phyloP scores from a whole-genome alignment of 2,113 vertebrate genomes.

The Triplophysa tibetana region DNA sequence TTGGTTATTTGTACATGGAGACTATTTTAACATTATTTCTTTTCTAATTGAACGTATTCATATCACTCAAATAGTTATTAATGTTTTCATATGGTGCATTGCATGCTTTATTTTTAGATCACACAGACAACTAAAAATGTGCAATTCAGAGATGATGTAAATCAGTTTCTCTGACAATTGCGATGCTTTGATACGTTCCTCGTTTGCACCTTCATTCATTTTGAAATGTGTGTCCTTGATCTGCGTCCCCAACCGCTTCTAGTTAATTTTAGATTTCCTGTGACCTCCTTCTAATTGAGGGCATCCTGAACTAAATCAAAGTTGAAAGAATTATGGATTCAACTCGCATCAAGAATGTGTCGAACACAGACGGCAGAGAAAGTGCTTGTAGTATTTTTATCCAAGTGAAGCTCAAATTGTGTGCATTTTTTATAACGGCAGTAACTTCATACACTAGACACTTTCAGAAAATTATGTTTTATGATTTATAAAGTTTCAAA shows the following conservation, averaged over 20 bases:
- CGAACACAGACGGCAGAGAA: background rate
- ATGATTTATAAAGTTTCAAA: too few relatives aligned
- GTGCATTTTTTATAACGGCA: too few relatives aligned
- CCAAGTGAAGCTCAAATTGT: background rate
- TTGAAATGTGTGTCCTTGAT: conserved; percentile 68
- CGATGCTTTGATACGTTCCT: conserved; percentile 56
- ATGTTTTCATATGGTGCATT: background rate
- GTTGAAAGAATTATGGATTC: conserved; percentile 57
- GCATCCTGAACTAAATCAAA: conserved; percentile 70
- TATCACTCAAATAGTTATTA: too few relatives aligned
- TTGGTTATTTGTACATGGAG: background rate
- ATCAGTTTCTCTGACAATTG: conserved; percentile 55
- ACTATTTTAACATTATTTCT: background rate
- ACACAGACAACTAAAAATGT: background rate
- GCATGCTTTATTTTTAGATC: background rate
- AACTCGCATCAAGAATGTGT: background rate
- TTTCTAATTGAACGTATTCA: too few relatives aligned
- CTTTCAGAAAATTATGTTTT: too few relatives aligned
- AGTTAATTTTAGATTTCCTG: conserved; percentile 71
- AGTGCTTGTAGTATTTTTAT: background rate
- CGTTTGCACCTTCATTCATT: conserved; percentile 66
- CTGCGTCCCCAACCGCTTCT: conserved; percentile 53
- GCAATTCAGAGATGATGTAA: conserved; percentile 3
- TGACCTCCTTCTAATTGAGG: conserved; percentile 78
- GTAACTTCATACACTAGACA: background rate